A percentile compares a stretch with the other conserved stretches of the same genome.
These are phyloP conservation scores for Gopherus evgoodei DNA, from an alignment of 2,113 vertebrate species.

Conservation along the genomic window DNA sequence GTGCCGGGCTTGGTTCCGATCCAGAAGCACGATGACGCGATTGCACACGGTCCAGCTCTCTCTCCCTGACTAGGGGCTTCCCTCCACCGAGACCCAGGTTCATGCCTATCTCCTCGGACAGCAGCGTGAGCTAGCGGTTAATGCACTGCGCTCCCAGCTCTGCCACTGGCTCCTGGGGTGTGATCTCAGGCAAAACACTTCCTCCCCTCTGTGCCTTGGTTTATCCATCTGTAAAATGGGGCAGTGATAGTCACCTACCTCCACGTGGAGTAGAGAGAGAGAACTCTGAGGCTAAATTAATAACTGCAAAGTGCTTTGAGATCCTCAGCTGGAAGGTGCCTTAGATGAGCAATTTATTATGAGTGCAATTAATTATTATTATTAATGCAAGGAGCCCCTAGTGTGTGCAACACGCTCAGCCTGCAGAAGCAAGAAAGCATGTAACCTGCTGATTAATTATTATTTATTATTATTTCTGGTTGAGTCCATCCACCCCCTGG, in stretches of 20 bases:
- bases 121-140: constrained; percentile 2
- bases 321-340: neutral
- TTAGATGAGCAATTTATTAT: neutral
- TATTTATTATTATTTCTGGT: neutral
- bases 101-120: neutral
- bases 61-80: neutral
- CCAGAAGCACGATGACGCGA: neutral
- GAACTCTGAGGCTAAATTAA: neutral
- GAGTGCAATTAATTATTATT: neutral
- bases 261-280: no score
- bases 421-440: neutral
- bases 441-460: neutral
- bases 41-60: neutral
- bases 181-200: neutral
- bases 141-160: neutral
- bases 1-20: neutral
- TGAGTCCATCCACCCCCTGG: neutral
- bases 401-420: neutral
- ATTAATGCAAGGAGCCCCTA: neutral
- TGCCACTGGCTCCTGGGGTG: neutral
- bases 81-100: neutral
- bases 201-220: neutral
- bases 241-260: neutral
- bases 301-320: neutral
- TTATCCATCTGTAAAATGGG: neutral